These are phyloP conservation scores for Brachynemurus nebulosus DNA, from an alignment of 2,888 invertebrate genomes.

Conservation along the genomic window DNA sequence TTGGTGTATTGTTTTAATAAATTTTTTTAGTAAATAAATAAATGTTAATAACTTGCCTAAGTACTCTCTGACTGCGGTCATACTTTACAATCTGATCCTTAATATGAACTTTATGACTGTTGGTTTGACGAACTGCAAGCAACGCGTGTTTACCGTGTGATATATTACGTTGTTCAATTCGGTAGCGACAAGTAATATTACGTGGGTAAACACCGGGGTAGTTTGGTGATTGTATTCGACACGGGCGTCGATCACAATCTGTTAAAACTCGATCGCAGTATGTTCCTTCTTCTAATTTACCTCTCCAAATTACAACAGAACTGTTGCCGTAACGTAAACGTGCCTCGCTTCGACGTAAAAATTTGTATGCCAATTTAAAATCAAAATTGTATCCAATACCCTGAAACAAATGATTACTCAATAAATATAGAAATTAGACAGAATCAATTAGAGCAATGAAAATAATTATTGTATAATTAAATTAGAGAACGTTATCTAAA, in stretches of 20 bases:
- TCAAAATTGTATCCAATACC: slow-evolving; percentile 68
- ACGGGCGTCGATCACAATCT: slow-evolving; percentile 50
- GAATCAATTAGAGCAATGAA: not conserved
- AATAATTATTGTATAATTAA: no score
- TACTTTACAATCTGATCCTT: slow-evolving; percentile 65
- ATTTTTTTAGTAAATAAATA: not conserved
- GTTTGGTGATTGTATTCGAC: slow-evolving; percentile 74
- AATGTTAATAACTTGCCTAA: slow-evolving; percentile 41
- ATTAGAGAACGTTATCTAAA: no score
- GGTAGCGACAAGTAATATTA: slow-evolving; percentile 50
- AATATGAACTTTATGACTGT: slow-evolving; percentile 65
- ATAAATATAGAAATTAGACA: not conserved
- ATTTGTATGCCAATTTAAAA: slow-evolving; percentile 75
- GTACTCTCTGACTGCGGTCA: slow-evolving; percentile 57
- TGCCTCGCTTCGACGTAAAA: slow-evolving; percentile 60
- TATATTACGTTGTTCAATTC: slow-evolving; percentile 29
- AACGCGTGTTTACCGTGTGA: slow-evolving; percentile 61
- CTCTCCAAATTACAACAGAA: slow-evolving; percentile 57
- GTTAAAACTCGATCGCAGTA: slow-evolving; percentile 71
- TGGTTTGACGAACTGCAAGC: slow-evolving; percentile 60
- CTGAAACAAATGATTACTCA: slow-evolving; percentile 27
- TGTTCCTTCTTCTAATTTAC: slow-evolving; percentile 58
- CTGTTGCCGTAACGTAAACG: slow-evolving; percentile 64
- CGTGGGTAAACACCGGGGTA: slow-evolving; percentile 82
- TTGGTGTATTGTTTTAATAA: no score